phyloP scores from a whole-genome alignment of 2,113 vertebrate species.

The Zapus hudsonius region DNA sequence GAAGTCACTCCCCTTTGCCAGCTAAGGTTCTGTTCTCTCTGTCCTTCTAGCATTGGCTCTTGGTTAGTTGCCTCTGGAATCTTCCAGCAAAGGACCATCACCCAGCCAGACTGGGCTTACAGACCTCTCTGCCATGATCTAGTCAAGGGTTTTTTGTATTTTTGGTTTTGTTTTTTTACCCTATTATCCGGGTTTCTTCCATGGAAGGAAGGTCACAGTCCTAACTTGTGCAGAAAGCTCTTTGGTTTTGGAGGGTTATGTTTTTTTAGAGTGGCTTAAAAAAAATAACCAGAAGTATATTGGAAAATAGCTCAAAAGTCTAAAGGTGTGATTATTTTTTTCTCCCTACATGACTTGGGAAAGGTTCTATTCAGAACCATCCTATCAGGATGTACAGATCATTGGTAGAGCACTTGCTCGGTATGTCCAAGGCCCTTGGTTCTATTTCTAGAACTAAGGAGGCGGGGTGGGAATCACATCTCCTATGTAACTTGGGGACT shows the following conservation, averaged over 20 bases:
- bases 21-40: slow-evolving; percentile 37
- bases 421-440: not conserved
- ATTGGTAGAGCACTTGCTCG: not conserved
- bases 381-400: not conserved
- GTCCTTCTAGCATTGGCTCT: slow-evolving; percentile 34
- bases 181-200: slow-evolving; percentile 18
- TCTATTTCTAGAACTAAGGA: not conserved
- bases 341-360: not conserved
- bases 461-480: not conserved
- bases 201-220: slow-evolving; percentile 35
- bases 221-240: slow-evolving; percentile 62
- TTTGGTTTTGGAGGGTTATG: slow-evolving; percentile 67
- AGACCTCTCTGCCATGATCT: slow-evolving; percentile 1
- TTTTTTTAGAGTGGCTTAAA: slow-evolving; percentile 63
- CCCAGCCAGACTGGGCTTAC: not conserved
- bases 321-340: slow-evolving; percentile 53
- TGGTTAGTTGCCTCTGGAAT: slow-evolving; percentile 10
- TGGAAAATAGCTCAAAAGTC: slow-evolving; percentile 36
- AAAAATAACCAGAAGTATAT: slow-evolving; percentile 37
- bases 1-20: not conserved
- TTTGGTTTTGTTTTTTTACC: not conserved
- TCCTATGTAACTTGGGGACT: not conserved
- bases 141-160: not conserved
- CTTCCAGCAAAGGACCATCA: not conserved
- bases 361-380: too few relatives aligned